A percentile compares a stretch with the other conserved stretches of the same genome.
These are phyloP conservation scores for Parauchenoglanis ngamensis DNA, from an alignment of 2,797 vertebrate genomes.

Conservation along the genomic window DNA sequence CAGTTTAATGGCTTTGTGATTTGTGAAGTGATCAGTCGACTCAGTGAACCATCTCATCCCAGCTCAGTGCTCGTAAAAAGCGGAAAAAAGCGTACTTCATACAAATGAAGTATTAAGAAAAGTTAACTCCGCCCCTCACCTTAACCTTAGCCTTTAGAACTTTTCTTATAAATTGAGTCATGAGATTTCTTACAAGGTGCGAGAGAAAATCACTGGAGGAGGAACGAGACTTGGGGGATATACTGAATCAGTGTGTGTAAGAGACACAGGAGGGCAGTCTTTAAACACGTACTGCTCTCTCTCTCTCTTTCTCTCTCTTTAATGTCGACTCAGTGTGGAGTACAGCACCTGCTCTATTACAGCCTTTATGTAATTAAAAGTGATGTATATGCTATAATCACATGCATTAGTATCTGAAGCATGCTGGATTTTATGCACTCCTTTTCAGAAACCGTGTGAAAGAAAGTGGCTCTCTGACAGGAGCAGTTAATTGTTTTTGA, in stretches of 20 bases:
- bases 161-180: neutral
- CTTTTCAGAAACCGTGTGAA: neutral
- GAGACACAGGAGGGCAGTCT: constrained; percentile 64
- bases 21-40: neutral
- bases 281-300: constrained; percentile 44
- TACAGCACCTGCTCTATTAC: constrained; percentile 23
- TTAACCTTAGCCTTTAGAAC: neutral
- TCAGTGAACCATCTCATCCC: neutral
- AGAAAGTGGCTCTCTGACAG: neutral
- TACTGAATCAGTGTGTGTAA: constrained; percentile 19
- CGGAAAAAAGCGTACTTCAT: neutral
- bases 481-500: neutral
- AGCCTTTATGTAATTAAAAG: constrained; percentile 12
- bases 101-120: neutral
- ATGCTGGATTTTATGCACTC: neutral
- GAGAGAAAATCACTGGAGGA: constrained; percentile 3
- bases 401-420: neutral
- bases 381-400: neutral
- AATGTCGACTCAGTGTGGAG: neutral
- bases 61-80: neutral
- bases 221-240: constrained; percentile 4
- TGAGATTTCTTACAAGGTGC: constrained; percentile 9
- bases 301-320: neutral
- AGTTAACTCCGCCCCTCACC: neutral
- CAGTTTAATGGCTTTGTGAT: neutral